Evolutionary conservation across 2,113 vertebrate species (phyloP), one percentile per base, ranked within the genome.

Genomic region (mouse (Mus musculus)): DNA sequence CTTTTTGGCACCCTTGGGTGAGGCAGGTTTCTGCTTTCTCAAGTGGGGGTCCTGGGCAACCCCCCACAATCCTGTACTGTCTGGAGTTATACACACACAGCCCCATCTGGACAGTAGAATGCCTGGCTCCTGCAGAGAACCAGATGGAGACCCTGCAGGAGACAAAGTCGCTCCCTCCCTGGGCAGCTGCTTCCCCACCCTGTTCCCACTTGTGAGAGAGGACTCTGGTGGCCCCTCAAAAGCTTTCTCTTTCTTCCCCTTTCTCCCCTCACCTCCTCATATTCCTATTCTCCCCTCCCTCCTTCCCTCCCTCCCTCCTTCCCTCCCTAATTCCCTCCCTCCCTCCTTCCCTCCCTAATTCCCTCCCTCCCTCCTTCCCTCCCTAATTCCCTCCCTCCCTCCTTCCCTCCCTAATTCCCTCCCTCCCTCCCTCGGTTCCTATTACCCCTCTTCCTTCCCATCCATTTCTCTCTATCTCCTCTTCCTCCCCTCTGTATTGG

Each of bases 361-460:
- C 39, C 14, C n/a, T 5, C 14, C 33, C n/a, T 42, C 14, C 24
- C 1, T 22, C 14, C 5, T 26, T 19, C 16, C 26, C 0, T 63
- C 22, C 22, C 20, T 61, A 19, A 36, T 17, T 61, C 59, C 19
- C n/a, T 73, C 36, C n/a, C 13, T 49, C 46, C 46, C 81, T 61
- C 56, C 63, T 33, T 7, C 30, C 36, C 16, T 30, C 14, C 14
- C 24, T 85, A 8, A 20, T 26, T 85, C 39, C 14, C n/a, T 5
- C 14, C 33, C n/a, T 19, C 49, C 49, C 33, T 17, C 33, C 33
- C 14, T 16, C 5, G 56, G 19, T 63, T 7, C 61, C 61, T 61
- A 20, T 20, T 75, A 4, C 54, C 24, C 8, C 24, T 39, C 39
- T 85, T 7, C 20, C 39, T 33, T 36, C 33, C 67, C 67, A 69